These are phyloP conservation scores for Geopemphigus sp. DNA, from an alignment of 1,140 invertebrate genomes.

Conservation along the genomic window DNA sequence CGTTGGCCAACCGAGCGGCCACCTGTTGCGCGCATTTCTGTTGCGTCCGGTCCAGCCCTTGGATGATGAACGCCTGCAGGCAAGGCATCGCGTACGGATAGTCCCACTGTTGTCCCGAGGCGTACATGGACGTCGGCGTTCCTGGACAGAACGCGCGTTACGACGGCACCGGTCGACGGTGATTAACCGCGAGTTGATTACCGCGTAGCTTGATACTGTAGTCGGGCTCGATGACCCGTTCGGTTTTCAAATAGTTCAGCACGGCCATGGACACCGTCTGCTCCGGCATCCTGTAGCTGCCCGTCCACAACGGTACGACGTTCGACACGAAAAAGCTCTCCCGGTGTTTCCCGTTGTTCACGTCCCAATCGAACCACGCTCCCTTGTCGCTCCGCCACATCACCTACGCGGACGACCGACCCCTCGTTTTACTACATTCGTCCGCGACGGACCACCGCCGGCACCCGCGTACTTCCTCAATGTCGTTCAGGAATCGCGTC, in stretches of 20 bases:
- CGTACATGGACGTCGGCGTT: slow-evolving; percentile 68
- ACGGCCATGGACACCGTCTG: slow-evolving; percentile 54
- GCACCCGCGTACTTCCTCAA: too few species aligned
- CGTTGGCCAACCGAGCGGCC: slow-evolving; percentile 60
- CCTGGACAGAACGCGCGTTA: slow-evolving; percentile 56
- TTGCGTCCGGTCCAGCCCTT: slow-evolving; percentile 61
- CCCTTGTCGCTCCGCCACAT: slow-evolving; percentile 70
- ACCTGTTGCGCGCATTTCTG: slow-evolving; percentile 57
- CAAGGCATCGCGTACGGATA: slow-evolving; percentile 86
- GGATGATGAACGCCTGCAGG: slow-evolving; percentile 66
- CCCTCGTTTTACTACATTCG: too few species aligned
- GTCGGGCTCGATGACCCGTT: slow-evolving; percentile 56
- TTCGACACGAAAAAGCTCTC: slow-evolving; percentile 74
- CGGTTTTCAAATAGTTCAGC: slow-evolving; percentile 60
- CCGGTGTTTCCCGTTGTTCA: slow-evolving; percentile 52
- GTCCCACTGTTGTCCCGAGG: slow-evolving; percentile 84
- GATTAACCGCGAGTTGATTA: not conserved
- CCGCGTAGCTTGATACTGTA: slow-evolving; percentile 39
- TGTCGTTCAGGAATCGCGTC: too few species aligned
- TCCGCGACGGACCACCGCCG: too few species aligned
- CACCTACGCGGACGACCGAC: slow-evolving; percentile 58
- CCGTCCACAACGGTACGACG: slow-evolving; percentile 70
- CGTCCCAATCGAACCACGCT: slow-evolving; percentile 75
- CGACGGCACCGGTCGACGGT: not conserved
- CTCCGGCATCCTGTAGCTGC: slow-evolving; percentile 55